phyloP scores from a whole-genome alignment of 2,888 invertebrate species.

The Euclidia mi region DNA sequence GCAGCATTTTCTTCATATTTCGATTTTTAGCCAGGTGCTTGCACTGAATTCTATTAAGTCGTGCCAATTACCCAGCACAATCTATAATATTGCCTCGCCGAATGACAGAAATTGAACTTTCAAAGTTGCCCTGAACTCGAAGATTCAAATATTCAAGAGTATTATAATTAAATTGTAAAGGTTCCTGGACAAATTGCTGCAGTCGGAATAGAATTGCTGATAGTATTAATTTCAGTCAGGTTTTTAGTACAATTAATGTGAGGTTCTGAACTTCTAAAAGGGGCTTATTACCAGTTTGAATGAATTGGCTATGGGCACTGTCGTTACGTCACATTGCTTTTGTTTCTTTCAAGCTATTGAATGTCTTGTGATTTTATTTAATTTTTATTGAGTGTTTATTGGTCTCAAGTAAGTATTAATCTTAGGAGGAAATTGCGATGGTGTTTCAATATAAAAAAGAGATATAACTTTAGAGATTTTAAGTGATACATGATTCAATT shows the following conservation, averaged over 20 bases:
- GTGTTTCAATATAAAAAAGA: too few species aligned
- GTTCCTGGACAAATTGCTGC: slow-evolving; percentile 74
- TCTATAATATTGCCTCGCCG: slow-evolving; percentile 66
- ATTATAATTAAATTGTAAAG: slow-evolving; percentile 79
- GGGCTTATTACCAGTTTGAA: slow-evolving; percentile 67
- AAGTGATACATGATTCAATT: slow-evolving; percentile 3
- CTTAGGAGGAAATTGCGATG: neutral
- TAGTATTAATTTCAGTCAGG: slow-evolving; percentile 76
- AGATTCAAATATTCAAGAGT: slow-evolving; percentile 67
- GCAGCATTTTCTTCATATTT: slow-evolving; percentile 34
- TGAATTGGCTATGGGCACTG: slow-evolving; percentile 66
- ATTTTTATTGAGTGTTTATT: slow-evolving; percentile 41
- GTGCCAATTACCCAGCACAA: slow-evolving; percentile 65
- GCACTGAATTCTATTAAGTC: slow-evolving; percentile 68
- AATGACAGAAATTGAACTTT: slow-evolving; percentile 63
- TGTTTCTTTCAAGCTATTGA: slow-evolving; percentile 62
- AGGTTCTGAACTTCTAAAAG: slow-evolving; percentile 61
- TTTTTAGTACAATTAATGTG: slow-evolving; percentile 73
- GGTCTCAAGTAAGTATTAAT: neutral
- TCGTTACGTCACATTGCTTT: slow-evolving; percentile 67
- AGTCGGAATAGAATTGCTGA: slow-evolving; percentile 61
- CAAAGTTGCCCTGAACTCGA: slow-evolving; percentile 59
- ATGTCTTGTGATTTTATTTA: slow-evolving; percentile 39
- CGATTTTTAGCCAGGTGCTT: slow-evolving; percentile 15
- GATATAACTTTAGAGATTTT: too few species aligned